Conservation (phyloP, 1,140 invertebrate genomes). For the Heterodera carotae region DNA sequence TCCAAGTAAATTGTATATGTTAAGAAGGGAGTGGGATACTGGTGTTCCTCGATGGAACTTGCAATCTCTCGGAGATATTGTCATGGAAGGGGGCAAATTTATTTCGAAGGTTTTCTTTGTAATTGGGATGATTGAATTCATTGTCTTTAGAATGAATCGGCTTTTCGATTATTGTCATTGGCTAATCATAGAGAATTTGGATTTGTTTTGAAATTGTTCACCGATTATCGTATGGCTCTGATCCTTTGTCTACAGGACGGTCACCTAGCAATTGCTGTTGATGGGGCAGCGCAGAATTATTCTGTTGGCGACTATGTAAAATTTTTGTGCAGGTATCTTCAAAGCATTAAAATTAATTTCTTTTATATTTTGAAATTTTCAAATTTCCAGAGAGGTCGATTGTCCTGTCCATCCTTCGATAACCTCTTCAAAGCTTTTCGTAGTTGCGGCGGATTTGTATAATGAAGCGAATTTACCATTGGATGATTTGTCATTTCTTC, state of each 20-base stretch:
- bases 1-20: background rate
- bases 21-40: background rate
- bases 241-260: background rate
- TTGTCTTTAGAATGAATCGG: background rate
- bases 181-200: background rate
- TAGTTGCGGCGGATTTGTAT: background rate
- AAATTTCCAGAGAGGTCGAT: conserved; percentile 1
- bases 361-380: background rate
- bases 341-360: background rate
- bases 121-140: background rate
- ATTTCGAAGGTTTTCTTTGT: background rate
- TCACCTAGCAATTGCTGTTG: background rate
- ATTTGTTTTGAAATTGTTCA: background rate
- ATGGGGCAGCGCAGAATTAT: background rate
- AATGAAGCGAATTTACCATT: background rate
- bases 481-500: background rate
- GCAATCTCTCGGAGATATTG: background rate
- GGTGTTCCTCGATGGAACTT: background rate
- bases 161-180: background rate
- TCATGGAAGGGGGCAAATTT: background rate
- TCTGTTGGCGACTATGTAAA: background rate
- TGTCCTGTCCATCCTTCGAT: background rate
- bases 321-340: background rate
- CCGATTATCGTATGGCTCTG: background rate
- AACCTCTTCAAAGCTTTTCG: background rate